Percentiles rank a stretch among this genome's conserved stretches.
Evolutionary conservation across 1,140 invertebrate genomes (phyloP).

Genomic region (Ganaspis sp.): DNA sequence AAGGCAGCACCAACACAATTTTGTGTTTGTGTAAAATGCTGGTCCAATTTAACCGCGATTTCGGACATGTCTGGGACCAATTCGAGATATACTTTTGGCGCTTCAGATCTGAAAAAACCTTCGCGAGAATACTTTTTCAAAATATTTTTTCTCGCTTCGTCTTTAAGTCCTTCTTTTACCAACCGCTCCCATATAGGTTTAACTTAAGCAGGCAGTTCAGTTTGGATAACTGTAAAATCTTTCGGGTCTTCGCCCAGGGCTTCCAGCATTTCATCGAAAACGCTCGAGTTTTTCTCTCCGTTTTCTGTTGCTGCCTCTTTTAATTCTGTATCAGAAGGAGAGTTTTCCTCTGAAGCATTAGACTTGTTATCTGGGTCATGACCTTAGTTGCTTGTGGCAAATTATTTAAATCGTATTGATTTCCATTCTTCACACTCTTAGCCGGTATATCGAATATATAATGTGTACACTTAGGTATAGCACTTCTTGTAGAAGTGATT

Average conservation of each 20-base stretch:
- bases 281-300: background rate
- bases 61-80: too few species aligned
- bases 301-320: background rate
- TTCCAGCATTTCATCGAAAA: background rate
- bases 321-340: background rate
- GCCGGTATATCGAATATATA: too few species aligned
- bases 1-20: background rate
- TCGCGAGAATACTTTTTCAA: too few species aligned
- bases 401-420: too few species aligned
- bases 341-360: background rate
- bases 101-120: too few species aligned
- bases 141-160: too few species aligned
- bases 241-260: background rate
- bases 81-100: too few species aligned
- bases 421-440: too few species aligned
- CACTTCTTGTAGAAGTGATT: too few species aligned
- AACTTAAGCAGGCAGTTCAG: background rate
- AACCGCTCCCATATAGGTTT: background rate
- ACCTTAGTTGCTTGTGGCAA: background rate
- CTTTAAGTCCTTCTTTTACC: background rate
- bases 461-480: too few species aligned
- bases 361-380: background rate
- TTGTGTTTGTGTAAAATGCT: background rate
- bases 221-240: background rate
- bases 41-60: background rate